Conservation (phyloP, 2,113 vertebrate genomes). For the Emydura subglobosa region DNA sequence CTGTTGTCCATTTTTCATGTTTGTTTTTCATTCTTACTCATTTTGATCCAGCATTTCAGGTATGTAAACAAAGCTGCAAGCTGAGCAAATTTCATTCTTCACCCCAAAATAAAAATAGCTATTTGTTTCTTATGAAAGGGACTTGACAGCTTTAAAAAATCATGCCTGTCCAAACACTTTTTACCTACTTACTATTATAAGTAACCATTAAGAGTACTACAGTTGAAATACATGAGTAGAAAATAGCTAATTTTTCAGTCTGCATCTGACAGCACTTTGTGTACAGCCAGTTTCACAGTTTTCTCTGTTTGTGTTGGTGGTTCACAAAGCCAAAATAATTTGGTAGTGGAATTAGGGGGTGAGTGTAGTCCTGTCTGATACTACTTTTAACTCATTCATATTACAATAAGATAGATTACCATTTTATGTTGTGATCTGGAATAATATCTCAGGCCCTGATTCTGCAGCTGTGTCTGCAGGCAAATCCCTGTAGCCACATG, state of each 20-base stretch:
- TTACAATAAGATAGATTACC: not conserved
- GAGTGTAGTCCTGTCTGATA: not conserved
- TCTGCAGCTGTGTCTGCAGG: slow-evolving; percentile 23
- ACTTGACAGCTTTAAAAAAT: not conserved
- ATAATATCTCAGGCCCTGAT: slow-evolving; percentile 2
- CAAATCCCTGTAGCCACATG: slow-evolving; percentile 11
- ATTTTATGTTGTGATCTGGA: not conserved
- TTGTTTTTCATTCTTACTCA: slow-evolving; percentile 72
- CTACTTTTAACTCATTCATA: not conserved
- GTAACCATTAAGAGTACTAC: not conserved
- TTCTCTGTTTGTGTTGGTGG: not conserved
- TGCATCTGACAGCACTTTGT: not conserved
- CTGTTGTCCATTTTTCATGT: slow-evolving; percentile 77
- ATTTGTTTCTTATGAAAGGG: slow-evolving; percentile 34
- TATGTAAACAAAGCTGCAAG: slow-evolving; percentile 67
- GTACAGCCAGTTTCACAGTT: slow-evolving; percentile 2
- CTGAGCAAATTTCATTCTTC: slow-evolving; percentile 59
- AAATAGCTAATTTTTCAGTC: not conserved
- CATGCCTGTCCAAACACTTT: not conserved
- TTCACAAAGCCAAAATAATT: not conserved
- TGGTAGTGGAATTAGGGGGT: not conserved
- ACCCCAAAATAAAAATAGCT: slow-evolving; percentile 38
- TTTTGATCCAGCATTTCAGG: slow-evolving; percentile 72
- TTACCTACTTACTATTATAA: not conserved
- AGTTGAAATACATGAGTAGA: not conserved